phyloP scores from a whole-genome alignment of 2,113 vertebrate species.

The Elephantulus edwardii region DNA sequence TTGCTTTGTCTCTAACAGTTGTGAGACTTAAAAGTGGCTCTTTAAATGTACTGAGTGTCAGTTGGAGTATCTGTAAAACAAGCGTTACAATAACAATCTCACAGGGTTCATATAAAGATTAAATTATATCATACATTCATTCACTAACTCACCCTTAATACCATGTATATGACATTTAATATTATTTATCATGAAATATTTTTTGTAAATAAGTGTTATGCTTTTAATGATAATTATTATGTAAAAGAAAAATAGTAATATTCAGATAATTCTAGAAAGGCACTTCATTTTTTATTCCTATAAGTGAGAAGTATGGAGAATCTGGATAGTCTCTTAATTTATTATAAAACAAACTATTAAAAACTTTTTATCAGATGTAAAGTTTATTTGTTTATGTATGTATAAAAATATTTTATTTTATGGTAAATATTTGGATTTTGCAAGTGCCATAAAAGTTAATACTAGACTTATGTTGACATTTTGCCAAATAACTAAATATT shows the following conservation, averaged over 20 bases:
- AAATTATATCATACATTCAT: no score
- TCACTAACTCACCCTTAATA: no score
- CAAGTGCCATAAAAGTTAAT: background rate
- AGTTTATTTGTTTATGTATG: background rate
- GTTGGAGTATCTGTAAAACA: background rate
- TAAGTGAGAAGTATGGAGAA: background rate
- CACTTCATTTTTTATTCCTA: background rate
- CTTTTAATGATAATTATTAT: no score
- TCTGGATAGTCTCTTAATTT: background rate
- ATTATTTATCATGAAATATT: no score
- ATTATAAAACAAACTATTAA: background rate
- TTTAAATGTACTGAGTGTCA: background rate
- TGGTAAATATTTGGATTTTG: background rate
- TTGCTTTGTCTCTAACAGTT: background rate
- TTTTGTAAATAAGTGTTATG: background rate
- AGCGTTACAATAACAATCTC: no score
- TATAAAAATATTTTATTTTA: no score
- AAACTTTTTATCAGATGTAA: background rate
- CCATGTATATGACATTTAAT: no score
- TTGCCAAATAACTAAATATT: conserved; percentile 5
- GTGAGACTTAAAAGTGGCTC: background rate
- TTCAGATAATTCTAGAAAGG: background rate
- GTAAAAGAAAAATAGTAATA: no score
- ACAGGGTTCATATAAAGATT: no score
- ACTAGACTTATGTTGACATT: background rate